These are phyloP conservation scores for Clarias laeviceps DNA, from an alignment of 2,797 vertebrate species.

Conservation along the genomic window DNA sequence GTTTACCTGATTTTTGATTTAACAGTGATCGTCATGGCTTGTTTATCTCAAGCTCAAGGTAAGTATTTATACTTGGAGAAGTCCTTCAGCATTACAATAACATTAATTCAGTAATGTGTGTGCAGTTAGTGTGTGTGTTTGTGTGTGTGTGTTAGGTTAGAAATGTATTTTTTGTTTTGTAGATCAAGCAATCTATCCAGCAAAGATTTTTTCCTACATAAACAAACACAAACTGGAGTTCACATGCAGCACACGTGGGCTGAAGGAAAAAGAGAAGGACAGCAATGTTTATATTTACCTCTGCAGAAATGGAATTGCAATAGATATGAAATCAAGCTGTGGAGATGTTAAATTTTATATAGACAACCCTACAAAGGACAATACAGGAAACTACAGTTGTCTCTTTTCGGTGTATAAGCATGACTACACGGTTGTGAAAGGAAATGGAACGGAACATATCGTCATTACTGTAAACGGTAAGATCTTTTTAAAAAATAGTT, in stretches of 20 bases:
- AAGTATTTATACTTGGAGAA: neutral
- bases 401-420: slow-evolving; percentile 13
- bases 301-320: slow-evolving; percentile 26
- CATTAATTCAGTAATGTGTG: neutral
- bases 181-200: slow-evolving; percentile 42
- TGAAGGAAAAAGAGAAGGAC: neutral
- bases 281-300: slow-evolving; percentile 51
- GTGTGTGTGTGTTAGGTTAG: too few relatives aligned
- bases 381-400: slow-evolving; percentile 46
- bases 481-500: neutral
- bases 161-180: neutral
- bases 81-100: neutral
- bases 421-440: neutral
- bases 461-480: slow-evolving; percentile 31
- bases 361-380: neutral
- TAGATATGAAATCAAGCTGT: neutral
- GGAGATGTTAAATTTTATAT: slow-evolving; percentile 14
- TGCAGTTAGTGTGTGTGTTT: neutral
- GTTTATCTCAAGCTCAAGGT: slow-evolving; percentile 32
- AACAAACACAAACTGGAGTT: slow-evolving; percentile 41
- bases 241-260: slow-evolving; percentile 59
- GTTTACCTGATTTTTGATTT: neutral
- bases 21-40: slow-evolving; percentile 8
- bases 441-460: neutral
- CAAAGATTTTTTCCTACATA: slow-evolving; percentile 46